Conservation (phyloP, 1,140 invertebrate genomes). For the Paracyclopina nana region DNA sequence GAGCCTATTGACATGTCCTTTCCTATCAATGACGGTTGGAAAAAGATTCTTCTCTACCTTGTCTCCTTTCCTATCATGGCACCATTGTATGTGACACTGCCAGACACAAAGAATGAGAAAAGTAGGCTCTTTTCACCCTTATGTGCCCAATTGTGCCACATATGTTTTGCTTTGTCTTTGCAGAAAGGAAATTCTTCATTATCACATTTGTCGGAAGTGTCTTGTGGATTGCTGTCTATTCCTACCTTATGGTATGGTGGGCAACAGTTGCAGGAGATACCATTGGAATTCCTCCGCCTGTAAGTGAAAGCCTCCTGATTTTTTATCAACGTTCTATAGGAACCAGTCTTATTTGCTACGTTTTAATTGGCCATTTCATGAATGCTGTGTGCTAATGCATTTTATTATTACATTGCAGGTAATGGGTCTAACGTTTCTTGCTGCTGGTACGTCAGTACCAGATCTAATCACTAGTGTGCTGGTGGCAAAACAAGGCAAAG, state of each 20-base stretch:
- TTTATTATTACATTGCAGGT: no score
- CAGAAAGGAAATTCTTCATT: constrained; percentile 72
- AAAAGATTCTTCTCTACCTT: constrained; percentile 70
- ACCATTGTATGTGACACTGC: constrained; percentile 78
- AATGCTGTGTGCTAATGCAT: no score
- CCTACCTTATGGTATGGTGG: constrained; percentile 91
- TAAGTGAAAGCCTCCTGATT: no score
- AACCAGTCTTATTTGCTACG: no score
- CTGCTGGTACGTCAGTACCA: constrained; percentile 88
- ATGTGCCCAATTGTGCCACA: not conserved
- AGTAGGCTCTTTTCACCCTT: constrained; percentile 30
- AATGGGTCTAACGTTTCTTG: constrained; percentile 87
- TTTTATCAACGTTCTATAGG: no score
- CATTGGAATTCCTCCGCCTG: constrained; percentile 58
- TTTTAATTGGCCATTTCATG: no score
- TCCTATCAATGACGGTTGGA: constrained; percentile 41
- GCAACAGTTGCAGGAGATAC: constrained; percentile 68
- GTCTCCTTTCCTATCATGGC: constrained; percentile 79
- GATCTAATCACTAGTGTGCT: constrained; percentile 89
- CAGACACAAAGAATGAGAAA: constrained; percentile 67
- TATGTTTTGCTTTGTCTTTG: not conserved
- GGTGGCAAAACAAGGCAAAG: constrained; percentile 83
- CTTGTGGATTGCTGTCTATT: constrained; percentile 75
- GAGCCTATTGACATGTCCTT: constrained; percentile 61
- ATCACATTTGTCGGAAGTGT: constrained; percentile 80